These are phyloP conservation scores for Pan paniscus DNA, from an alignment of 2,113 vertebrate genomes.

Conservation along the genomic window DNA sequence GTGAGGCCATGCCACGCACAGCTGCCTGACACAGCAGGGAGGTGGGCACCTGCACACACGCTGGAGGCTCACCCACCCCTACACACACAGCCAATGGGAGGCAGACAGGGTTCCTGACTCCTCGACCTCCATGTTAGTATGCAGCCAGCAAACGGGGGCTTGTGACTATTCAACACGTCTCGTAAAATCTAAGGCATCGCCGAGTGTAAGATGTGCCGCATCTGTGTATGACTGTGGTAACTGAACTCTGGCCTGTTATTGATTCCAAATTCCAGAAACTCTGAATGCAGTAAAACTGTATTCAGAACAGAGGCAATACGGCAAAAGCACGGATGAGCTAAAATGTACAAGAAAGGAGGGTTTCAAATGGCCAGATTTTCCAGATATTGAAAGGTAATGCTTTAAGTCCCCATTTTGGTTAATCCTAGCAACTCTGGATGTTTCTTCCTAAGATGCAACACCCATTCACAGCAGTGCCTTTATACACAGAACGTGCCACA, in stretches of 20 bases:
- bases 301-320: background rate
- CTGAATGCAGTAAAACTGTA: background rate
- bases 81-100: background rate
- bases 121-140: rapidly evolving
- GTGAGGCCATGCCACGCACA: background rate
- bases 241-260: background rate
- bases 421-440: background rate
- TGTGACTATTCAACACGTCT: rapidly evolving
- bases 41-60: rapidly evolving
- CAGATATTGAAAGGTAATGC: background rate
- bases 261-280: background rate
- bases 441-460: background rate
- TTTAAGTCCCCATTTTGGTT: background rate
- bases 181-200: background rate
- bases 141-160: background rate
- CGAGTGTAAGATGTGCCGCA: rapidly evolving
- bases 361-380: background rate
- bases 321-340: too few relatives aligned
- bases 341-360: background rate
- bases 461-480: background rate
- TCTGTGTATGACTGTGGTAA: too few relatives aligned
- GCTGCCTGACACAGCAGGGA: background rate
- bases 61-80: background rate
- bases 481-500: background rate
- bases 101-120: background rate